Percentiles rank a stretch among this genome's conserved stretches.
Evolutionary conservation across 2,888 invertebrate genomes (phyloP).

Genomic region (Steromphala cineraria): DNA sequence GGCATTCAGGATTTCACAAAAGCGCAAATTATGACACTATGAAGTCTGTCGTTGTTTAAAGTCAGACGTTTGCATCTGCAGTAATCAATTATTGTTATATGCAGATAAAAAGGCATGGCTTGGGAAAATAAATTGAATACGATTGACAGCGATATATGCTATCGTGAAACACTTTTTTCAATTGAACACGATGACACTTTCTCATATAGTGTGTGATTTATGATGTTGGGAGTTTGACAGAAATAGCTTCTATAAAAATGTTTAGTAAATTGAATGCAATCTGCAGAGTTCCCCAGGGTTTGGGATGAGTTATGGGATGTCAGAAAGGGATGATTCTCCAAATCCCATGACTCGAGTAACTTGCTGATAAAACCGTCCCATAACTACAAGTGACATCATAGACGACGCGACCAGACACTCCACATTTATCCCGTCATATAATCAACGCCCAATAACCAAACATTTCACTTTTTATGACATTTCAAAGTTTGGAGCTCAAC

Average conservation of each 20-base stretch:
- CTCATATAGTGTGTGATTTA: neutral
- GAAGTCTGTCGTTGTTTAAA: neutral
- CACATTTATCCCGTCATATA: no score
- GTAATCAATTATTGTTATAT: neutral
- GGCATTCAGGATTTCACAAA: neutral
- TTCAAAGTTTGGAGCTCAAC: no score
- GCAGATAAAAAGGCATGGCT: neutral
- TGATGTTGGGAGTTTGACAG: neutral
- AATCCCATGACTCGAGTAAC: neutral
- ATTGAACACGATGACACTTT: neutral
- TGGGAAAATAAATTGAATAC: neutral
- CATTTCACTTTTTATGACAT: no score
- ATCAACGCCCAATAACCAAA: no score
- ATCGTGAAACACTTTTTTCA: neutral
- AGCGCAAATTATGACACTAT: neutral
- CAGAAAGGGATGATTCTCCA: neutral
- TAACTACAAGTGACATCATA: neutral
- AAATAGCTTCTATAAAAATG: neutral
- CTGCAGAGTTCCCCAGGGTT: neutral
- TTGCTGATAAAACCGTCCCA: neutral
- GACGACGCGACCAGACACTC: no score
- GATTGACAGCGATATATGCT: neutral
- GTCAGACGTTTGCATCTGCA: neutral
- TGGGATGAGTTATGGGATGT: neutral
- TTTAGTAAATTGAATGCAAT: slow-evolving; percentile 8